phyloP scores from a whole-genome alignment of 1,140 invertebrate species.

The Atopsyche davidsoni region DNA sequence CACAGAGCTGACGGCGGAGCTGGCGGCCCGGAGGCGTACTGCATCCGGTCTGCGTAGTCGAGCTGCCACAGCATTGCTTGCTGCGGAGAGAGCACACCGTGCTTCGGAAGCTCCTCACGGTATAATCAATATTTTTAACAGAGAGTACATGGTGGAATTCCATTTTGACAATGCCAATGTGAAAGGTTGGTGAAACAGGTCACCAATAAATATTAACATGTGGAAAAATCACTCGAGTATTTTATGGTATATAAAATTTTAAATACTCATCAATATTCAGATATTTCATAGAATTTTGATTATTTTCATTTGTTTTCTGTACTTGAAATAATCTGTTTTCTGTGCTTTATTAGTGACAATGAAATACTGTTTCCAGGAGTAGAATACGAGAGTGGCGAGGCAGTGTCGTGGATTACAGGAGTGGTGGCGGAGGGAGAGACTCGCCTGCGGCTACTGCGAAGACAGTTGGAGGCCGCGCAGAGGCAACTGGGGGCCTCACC shows the following conservation, averaged over 20 bases:
- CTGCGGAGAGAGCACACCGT: conserved; percentile 26
- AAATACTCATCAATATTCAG: conserved; percentile 1
- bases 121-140: background rate
- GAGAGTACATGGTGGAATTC: too few species aligned
- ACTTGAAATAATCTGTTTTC: background rate
- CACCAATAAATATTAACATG: background rate
- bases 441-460: conserved; percentile 38
- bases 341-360: background rate
- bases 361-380: conserved; percentile 32
- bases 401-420: conserved; percentile 59
- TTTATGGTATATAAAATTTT: background rate
- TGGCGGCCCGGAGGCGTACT: conserved; percentile 13
- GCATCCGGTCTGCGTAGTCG: conserved; percentile 16
- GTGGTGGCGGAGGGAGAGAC: conserved; percentile 53
- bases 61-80: conserved; percentile 15
- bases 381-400: conserved; percentile 50
- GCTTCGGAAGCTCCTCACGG: conserved; percentile 24
- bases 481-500: conserved; percentile 43
- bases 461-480: conserved; percentile 44
- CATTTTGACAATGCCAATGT: background rate
- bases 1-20: conserved; percentile 22
- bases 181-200: conserved; percentile 2
- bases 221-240: conserved; percentile 2
- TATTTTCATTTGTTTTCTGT: background rate
- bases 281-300: conserved; percentile 1